A percentile compares a stretch with the other conserved stretches of the same genome.
phyloP scores from a whole-genome alignment of 2,797 vertebrate species.

The Dermochelys coriacea region DNA sequence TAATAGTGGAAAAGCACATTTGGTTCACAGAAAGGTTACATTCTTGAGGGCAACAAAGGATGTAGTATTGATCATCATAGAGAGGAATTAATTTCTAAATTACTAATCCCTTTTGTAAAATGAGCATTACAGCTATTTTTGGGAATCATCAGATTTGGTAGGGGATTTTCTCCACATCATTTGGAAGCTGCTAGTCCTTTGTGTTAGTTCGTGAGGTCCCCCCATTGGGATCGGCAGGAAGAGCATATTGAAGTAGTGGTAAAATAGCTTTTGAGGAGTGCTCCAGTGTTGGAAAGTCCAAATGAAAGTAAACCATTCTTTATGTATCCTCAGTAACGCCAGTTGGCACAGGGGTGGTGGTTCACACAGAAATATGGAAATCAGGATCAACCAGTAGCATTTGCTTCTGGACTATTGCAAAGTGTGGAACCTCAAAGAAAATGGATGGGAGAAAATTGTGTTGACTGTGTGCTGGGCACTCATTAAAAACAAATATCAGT shows the following conservation, averaged over 20 bases:
- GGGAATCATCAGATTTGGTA: neutral
- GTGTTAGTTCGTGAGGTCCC: neutral
- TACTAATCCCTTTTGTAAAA: neutral
- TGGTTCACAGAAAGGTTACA: neutral
- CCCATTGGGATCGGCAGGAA: neutral
- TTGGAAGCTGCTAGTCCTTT: neutral
- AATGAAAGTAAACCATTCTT: no score
- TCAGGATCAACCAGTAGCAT: neutral
- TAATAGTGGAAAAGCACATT: neutral
- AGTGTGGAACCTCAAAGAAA: neutral
- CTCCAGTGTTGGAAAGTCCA: neutral
- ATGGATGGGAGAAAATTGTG: no score
- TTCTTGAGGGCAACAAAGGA: neutral
- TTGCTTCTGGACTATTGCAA: neutral
- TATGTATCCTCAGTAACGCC: neutral
- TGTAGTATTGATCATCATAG: neutral
- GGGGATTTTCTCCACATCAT: neutral
- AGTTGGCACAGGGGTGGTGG: neutral
- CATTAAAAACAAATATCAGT: no score
- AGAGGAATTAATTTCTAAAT: neutral
- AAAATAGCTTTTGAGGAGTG: neutral
- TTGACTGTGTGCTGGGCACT: no score
- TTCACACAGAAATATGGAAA: neutral
- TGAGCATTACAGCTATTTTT: neutral
- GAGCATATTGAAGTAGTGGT: neutral